These are phyloP conservation scores for Pangasianodon hypophthalmus DNA, from an alignment of 2,113 vertebrate genomes.

Conservation along the genomic window DNA sequence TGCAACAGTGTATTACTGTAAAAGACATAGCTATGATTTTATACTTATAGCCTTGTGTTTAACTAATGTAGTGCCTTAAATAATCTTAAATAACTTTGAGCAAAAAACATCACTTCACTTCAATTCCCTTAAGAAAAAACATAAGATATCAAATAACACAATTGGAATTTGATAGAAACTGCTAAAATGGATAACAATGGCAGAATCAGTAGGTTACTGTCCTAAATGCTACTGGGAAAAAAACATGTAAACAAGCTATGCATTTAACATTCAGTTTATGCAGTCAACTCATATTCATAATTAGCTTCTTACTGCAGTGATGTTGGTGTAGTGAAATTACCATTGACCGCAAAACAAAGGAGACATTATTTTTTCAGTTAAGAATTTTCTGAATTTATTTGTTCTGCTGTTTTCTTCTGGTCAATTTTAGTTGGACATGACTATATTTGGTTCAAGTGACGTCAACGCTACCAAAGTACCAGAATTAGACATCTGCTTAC, in stretches of 20 bases:
- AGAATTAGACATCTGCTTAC: not conserved
- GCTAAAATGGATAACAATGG: not conserved
- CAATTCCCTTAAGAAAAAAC: not conserved
- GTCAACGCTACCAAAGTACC: not conserved
- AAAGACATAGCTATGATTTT: not conserved
- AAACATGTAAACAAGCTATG: not conserved
- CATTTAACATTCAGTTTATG: too few relatives aligned
- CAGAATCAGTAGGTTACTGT: not conserved
- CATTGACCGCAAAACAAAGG: not conserved
- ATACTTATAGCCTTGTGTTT: not conserved
- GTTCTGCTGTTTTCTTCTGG: not conserved
- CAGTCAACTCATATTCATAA: not conserved
- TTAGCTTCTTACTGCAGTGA: not conserved
- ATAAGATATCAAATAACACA: not conserved
- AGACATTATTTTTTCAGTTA: not conserved
- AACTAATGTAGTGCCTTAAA: not conserved
- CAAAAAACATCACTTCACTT: not conserved
- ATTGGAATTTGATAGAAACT: not conserved
- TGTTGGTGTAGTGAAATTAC: not conserved
- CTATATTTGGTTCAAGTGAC: not conserved
- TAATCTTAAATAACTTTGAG: not conserved
- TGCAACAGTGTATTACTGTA: too few relatives aligned
- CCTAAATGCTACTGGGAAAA: not conserved
- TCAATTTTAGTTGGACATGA: not conserved
- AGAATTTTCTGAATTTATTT: not conserved